Evolutionary conservation across 2,797 vertebrate genomes (phyloP), one percentile per base, ranked within the genome.

Genomic region (Fringilla coelebs): DNA sequence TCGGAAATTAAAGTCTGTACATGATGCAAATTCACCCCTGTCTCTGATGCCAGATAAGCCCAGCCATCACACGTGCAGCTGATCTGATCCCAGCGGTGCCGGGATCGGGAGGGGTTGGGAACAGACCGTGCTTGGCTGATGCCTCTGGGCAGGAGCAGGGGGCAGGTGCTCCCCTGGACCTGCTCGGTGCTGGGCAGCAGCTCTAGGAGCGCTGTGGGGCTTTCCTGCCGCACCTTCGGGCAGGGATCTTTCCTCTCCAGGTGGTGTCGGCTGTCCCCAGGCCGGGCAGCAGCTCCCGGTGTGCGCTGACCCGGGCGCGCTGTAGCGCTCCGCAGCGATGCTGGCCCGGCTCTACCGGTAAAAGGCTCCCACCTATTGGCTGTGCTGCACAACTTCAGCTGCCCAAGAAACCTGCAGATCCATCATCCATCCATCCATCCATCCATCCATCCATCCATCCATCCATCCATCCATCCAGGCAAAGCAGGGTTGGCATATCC

Each of bases 361-460:
- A 76, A 94, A 95, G 90, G 88, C 94, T 96, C 74, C 94, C 98
- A 97, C 95, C 97, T 97, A 79, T 92, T 96, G 98, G 85, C 13
- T 25, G 76, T 24, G 58, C 75, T 29, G 24, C 67, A 94, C 63
- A 97, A 94, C 51, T 94, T 89, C 96, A 94, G 46, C 76, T 36
- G 55, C 65, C 60, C 43, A 43, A 17, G 63, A 19, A 78, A 75
- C 46, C 14, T 24, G 51, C 18, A 15, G 36, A 22, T 55, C 45
- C n/a, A 11, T 57, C 55, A 3, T 51, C 22, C 24, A 3, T 63
- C 19, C 52, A 21, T 54, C 52, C 52, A 5, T 38, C 48, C 43
- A 13, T 52, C 31, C 60, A 7, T 45, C 74, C n/a, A 12, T 63
- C 49, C 77, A 21, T 40, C 43, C 32, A 24, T 57, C 54, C 54